Conservation (phyloP, 2,797 vertebrate species). For the Notolepis coatsorum region DNA sequence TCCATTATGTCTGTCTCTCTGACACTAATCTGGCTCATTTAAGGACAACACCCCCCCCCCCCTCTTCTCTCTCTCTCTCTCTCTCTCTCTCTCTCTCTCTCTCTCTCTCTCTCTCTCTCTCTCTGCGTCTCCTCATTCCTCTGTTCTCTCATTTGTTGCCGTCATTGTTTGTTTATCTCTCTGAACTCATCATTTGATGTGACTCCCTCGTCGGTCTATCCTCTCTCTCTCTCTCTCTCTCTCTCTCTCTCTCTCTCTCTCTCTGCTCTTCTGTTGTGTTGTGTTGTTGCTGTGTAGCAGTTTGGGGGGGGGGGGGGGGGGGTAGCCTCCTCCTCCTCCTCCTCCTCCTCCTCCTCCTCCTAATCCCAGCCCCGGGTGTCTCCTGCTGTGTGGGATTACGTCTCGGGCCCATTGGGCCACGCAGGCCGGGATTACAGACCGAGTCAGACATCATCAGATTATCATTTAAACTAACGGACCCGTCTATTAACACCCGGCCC, state of each 20-base stretch:
- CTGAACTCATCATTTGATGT: not conserved
- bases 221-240: not conserved
- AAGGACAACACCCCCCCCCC: not conserved
- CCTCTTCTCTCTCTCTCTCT: not conserved
- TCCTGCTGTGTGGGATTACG: constrained; percentile 69
- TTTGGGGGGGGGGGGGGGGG: constrained; percentile 1
- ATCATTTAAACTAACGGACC: constrained; percentile 65
- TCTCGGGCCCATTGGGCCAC: constrained; percentile 39
- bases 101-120: not conserved
- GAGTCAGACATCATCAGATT: constrained; percentile 74
- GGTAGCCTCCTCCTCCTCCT: constrained; percentile 26
- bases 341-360: no score
- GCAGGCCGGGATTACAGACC: constrained; percentile 59
- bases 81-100: not conserved
- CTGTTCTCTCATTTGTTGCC: constrained; percentile 5
- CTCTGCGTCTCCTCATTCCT: not conserved
- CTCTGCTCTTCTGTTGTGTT: constrained; percentile 6
- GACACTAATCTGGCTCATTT: constrained; percentile 43
- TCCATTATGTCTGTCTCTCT: constrained; percentile 22
- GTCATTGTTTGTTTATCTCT: not conserved
- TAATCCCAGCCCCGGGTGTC: constrained; percentile 72
- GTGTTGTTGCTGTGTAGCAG: no score
- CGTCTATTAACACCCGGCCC: no score
- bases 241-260: not conserved
- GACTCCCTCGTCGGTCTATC: constrained; percentile 3